Conservation (phyloP, 2,797 vertebrate genomes). For the Phylloscopus collybita region DNA sequence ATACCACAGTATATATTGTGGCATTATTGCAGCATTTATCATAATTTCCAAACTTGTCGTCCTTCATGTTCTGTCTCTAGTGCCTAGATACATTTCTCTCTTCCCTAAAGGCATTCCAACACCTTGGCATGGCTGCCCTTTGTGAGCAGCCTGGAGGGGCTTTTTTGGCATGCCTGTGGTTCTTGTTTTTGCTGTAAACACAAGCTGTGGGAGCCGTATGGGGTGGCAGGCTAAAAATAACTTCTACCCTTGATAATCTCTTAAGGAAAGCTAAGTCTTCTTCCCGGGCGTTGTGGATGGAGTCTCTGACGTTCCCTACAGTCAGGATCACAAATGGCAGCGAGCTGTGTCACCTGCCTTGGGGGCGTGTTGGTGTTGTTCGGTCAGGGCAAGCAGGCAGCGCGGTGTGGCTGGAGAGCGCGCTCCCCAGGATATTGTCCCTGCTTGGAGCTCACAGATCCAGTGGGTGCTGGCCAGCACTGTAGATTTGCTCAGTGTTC, state of each 20-base stretch:
- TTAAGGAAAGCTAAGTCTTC: conserved; percentile 62
- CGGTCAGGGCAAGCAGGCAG: not conserved
- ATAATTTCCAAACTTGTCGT: not conserved
- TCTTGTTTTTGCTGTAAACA: conserved; percentile 27
- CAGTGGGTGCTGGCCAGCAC: not conserved
- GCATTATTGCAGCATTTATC: not conserved
- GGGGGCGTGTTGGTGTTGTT: not conserved
- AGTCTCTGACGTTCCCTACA: not conserved
- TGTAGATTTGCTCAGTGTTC: not conserved
- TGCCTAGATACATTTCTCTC: not conserved
- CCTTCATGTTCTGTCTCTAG: not conserved
- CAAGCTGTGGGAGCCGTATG: conserved; percentile 18
- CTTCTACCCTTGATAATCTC: conserved; percentile 38
- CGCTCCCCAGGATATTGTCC: not conserved
- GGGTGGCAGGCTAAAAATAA: conserved; percentile 52
- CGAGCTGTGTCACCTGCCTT: not conserved
- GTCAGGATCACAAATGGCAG: not conserved
- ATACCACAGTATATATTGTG: not conserved
- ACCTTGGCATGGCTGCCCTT: not conserved
- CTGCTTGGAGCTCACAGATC: fast-evolving
- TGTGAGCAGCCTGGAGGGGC: not conserved
- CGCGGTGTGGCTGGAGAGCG: not conserved
- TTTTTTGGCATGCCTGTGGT: not conserved
- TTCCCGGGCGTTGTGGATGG: not conserved
- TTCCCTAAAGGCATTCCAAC: not conserved